These are phyloP conservation scores for Tinea trinotella DNA, from an alignment of 2,888 invertebrate species.

Conservation along the genomic window DNA sequence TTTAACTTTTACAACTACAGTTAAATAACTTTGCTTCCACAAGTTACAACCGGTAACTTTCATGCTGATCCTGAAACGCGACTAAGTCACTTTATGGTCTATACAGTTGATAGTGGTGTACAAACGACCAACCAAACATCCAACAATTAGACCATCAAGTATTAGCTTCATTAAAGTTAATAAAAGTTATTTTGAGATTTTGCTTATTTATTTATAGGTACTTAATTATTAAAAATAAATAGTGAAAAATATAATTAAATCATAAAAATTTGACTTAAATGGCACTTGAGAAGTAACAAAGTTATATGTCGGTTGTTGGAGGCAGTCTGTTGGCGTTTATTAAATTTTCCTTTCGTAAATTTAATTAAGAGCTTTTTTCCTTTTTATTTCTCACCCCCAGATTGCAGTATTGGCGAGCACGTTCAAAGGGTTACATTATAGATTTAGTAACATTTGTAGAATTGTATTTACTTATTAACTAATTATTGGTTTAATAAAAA, in stretches of 20 bases:
- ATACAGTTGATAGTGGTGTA: too few relatives aligned
- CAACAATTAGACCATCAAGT: too few relatives aligned
- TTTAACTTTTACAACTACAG: too few relatives aligned
- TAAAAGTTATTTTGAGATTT: too few relatives aligned
- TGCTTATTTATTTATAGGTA: too few relatives aligned
- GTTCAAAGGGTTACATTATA: conserved; percentile 58
- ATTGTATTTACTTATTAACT: neutral
- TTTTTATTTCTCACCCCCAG: conserved; percentile 70
- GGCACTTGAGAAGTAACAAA: conserved; percentile 1
- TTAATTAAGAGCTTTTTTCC: conserved; percentile 70
- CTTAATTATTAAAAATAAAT: neutral
- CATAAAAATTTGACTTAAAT: neutral
- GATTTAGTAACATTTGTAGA: conserved; percentile 27
- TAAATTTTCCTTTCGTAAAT: conserved; percentile 69
- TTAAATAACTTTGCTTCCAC: too few relatives aligned
- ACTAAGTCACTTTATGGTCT: too few relatives aligned
- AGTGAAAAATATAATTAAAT: neutral
- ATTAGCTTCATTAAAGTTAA: too few relatives aligned
- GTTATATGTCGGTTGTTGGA: conserved; percentile 21
- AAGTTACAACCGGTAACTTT: too few relatives aligned
- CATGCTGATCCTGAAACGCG: too few relatives aligned
- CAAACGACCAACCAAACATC: too few relatives aligned
- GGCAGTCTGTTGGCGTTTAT: conserved; percentile 45
- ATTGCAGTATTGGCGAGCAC: conserved; percentile 64
- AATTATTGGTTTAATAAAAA: neutral